These are phyloP conservation scores for Lamellibrachia satsuma DNA, from an alignment of 2,888 invertebrate genomes.

Conservation along the genomic window DNA sequence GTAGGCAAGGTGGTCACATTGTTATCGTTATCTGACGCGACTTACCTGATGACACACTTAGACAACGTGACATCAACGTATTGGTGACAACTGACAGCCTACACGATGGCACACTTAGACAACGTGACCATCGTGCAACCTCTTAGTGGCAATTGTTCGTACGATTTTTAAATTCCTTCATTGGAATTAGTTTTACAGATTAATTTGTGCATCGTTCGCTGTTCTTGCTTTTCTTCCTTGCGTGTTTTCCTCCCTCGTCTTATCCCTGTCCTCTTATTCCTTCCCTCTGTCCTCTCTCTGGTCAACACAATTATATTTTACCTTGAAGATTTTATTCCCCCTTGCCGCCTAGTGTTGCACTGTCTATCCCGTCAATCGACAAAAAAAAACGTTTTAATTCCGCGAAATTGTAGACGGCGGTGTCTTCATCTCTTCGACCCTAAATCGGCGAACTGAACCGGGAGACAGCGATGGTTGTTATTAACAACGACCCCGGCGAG, in stretches of 20 bases:
- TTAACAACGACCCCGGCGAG: neutral
- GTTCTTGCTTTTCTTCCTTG: neutral
- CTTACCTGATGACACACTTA: neutral
- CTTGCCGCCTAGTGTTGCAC: neutral
- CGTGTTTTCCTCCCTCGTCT: neutral
- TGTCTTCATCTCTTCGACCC: neutral
- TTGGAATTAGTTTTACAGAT: neutral
- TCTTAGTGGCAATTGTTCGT: neutral
- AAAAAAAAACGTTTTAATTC: neutral
- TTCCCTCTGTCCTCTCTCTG: too few relatives aligned
- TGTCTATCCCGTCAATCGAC: neutral
- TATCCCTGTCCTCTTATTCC: neutral
- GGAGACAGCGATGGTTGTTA: neutral
- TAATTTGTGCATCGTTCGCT: neutral
- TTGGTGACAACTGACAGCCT: neutral
- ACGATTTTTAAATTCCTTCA: neutral
- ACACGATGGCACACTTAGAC: neutral
- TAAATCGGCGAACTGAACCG: neutral
- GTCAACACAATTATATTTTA: neutral
- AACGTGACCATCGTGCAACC: neutral
- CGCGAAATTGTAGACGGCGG: conserved; percentile 10
- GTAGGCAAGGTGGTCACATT: neutral
- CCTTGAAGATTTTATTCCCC: neutral
- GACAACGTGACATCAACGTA: neutral
- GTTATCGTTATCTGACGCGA: neutral